These are phyloP conservation scores for Cyrtodaria siliqua DNA, from an alignment of 2,888 invertebrate genomes.

Conservation along the genomic window DNA sequence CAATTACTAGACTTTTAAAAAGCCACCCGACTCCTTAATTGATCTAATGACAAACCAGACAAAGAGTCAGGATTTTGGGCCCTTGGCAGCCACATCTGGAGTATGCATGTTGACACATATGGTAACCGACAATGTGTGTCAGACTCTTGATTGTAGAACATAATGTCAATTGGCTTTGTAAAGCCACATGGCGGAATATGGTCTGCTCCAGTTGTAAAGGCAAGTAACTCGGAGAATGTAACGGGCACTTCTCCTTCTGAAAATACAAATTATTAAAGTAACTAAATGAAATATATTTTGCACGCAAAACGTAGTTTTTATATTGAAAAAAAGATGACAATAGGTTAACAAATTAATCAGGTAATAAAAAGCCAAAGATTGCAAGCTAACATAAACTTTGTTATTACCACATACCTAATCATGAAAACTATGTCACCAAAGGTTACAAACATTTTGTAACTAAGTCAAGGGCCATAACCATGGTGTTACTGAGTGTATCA, in stretches of 20 bases:
- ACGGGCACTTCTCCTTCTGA: slow-evolving; percentile 9
- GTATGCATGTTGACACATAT: slow-evolving; percentile 15
- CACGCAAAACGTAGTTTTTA: no score
- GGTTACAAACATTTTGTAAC: no score
- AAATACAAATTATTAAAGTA: no score
- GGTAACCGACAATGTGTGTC: slow-evolving; percentile 10
- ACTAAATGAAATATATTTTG: neutral
- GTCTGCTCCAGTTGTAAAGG: slow-evolving; percentile 21
- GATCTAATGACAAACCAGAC: neutral
- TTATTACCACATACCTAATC: no score
- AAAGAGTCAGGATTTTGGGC: slow-evolving; percentile 5
- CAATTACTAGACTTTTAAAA: slow-evolving; percentile 17
- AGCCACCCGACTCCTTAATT: slow-evolving; percentile 10
- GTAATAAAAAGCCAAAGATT: no score
- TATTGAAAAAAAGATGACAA: no score
- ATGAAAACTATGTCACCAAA: no score
- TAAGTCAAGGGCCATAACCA: no score
- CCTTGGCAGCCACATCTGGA: slow-evolving; percentile 16
- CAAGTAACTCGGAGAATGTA: slow-evolving; percentile 12
- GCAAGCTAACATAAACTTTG: no score
- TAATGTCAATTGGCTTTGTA: slow-evolving; percentile 5
- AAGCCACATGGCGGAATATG: no score
- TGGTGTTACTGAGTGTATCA: no score
- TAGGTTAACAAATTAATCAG: no score
- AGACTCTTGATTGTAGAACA: slow-evolving; percentile 17